Base-by-base conservation (phyloP, 1,140 invertebrate species). In the Bombus consobrinus region DNA sequence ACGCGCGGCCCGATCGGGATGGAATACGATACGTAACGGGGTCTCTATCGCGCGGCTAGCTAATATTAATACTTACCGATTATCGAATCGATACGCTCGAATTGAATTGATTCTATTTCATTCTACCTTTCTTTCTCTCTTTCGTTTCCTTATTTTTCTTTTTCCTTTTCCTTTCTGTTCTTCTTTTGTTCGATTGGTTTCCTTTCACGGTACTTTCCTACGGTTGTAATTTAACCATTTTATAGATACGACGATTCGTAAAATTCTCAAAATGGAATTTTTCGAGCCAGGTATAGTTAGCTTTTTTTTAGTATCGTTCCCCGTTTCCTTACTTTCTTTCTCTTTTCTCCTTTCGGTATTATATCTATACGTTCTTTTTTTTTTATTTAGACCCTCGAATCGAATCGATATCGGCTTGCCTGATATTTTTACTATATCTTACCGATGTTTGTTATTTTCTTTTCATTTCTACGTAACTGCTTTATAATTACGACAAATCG, bases 11-110 rank as follows among this genome's bases (percentile, higher is more conserved):
- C 34, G 10, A 39, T 57, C 34, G 18, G 22, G n/a, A 82, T 53
- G 81, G 73, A 77, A 77, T 53, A 53, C 43, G 62, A 83, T 77
- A 77, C 43, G 59, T 39, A 12, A 10, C 25, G 8, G 13, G 28
- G 41, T 32, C 22, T n/a, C 25, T 53, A 25, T 39, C 8, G 12
- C 79, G 47, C 34, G 13, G 10, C 18, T 41, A 64, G 18, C 15
- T 66, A 64, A 32, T 64, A 53, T 75, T 41, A 66, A 66, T 66
- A 59, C 59, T 39, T n/a, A 39, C 9, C 8, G 34, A 72, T 41
- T 53, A 57, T 32, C 12, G 34, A 57, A n/a, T 34, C 28, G 15
- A 69, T 73, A 9, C 39, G 12, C 39, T 41, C 34, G 3, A 22
- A 32, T 73, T 22, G 4, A 71, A 41, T 22, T 22, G 10, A 28